These are phyloP conservation scores for Rotaria macrura DNA, from an alignment of 2,888 invertebrate genomes.

Conservation along the genomic window DNA sequence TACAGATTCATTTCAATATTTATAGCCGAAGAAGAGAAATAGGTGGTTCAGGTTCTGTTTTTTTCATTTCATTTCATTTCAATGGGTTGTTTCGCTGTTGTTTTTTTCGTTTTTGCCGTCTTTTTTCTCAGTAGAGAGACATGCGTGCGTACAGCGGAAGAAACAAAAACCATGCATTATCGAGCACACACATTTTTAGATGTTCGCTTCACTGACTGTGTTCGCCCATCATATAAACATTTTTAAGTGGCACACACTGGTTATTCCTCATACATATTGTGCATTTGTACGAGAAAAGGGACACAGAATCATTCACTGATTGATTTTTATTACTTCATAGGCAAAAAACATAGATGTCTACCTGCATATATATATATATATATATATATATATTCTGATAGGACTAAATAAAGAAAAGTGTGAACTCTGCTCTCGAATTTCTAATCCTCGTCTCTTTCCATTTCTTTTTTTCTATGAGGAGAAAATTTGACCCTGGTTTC, in stretches of 20 bases:
- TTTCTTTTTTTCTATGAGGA: neutral
- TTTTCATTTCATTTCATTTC: no score
- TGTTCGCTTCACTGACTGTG: neutral
- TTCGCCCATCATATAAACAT: neutral
- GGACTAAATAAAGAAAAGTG: neutral
- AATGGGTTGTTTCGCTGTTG: neutral
- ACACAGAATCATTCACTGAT: neutral
- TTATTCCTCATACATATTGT: neutral
- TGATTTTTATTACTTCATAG: neutral
- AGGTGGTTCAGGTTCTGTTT: no score
- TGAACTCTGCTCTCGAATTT: neutral
- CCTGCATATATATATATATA: no score
- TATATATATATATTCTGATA: neutral
- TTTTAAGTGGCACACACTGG: neutral
- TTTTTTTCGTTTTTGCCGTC: neutral
- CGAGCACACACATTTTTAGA: neutral
- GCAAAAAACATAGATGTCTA: no score
- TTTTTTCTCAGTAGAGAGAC: neutral
- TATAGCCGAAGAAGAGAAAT: no score
- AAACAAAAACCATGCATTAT: neutral
- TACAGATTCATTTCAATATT: no score
- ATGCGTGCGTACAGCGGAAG: neutral
- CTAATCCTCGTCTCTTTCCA: neutral
- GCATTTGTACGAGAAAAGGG: neutral
- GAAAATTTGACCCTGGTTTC: neutral